Evolutionary conservation across 2,888 invertebrate species (phyloP).

Genomic region (Lapara coniferarum): DNA sequence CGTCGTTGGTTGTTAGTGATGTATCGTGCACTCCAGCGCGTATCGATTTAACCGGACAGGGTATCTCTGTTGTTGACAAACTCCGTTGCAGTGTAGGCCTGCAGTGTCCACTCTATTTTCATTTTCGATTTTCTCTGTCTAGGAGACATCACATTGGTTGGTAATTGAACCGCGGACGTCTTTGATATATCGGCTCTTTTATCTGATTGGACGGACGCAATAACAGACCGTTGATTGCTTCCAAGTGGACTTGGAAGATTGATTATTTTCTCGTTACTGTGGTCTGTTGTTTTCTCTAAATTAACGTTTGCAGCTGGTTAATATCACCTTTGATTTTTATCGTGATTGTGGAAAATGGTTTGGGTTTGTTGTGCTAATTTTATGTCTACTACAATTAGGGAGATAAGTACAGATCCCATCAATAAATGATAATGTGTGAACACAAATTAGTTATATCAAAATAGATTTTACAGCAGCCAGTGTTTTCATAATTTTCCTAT

Average conservation of each 20-base stretch:
- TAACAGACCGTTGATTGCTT: conserved; percentile 83
- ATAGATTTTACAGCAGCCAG: no score
- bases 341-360: neutral
- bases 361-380: neutral
- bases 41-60: conserved; percentile 47
- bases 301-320: conserved; percentile 39
- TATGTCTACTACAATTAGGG: neutral
- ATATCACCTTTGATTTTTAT: conserved; percentile 29
- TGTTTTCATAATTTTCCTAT: no score
- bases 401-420: neutral
- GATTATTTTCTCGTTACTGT: conserved; percentile 80
- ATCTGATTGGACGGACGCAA: conserved; percentile 82
- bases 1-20: neutral
- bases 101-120: conserved; percentile 60
- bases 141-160: conserved; percentile 74
- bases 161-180: conserved; percentile 81
- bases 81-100: conserved; percentile 54
- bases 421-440: no score
- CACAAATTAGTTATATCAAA: no score
- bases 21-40: conserved; percentile 24
- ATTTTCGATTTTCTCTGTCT: conserved; percentile 73
- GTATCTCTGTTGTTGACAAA: conserved; percentile 57
- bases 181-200: conserved; percentile 83
- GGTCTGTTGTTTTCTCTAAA: conserved; percentile 60
- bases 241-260: conserved; percentile 80